Conservation (phyloP, 2,113 vertebrate species). For the Peromyscus polionotus region DNA sequence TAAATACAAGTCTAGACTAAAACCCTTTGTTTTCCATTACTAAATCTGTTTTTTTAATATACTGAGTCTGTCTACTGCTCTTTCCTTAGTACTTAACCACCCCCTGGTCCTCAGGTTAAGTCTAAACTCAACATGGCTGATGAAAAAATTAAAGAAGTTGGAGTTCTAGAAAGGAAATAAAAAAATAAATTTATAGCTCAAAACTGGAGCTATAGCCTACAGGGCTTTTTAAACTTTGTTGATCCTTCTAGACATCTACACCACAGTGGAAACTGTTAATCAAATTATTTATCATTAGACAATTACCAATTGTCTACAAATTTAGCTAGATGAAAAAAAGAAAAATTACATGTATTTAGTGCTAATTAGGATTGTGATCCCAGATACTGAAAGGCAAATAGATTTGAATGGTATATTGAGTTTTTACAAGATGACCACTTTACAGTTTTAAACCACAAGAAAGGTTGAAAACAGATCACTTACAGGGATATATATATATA, state of each 20-base stretch:
- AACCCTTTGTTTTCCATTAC: not conserved
- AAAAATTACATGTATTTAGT: not conserved
- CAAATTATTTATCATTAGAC: not conserved
- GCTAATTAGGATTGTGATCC: not conserved
- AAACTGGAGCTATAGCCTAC: not conserved
- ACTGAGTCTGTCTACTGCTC: not conserved
- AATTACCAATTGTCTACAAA: not conserved
- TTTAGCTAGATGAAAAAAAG: not conserved
- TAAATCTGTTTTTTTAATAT: not conserved
- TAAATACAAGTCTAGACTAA: not conserved
- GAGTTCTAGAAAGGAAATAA: not conserved
- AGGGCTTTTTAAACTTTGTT: conserved; percentile 26
- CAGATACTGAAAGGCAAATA: not conserved
- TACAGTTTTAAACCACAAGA: not conserved
- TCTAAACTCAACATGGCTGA: not conserved
- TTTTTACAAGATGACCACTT: not conserved
- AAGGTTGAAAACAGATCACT: not conserved
- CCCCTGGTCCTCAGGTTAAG: not conserved
- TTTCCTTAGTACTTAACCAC: not conserved
- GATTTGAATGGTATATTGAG: not conserved
- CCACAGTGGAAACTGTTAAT: not conserved
- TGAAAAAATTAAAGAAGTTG: not conserved
- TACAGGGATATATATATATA: not conserved
- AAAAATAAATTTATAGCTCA: conserved; percentile 1
- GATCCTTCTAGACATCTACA: not conserved